phyloP scores from a whole-genome alignment of 2,888 invertebrate species.

The Anticlea derivata region DNA sequence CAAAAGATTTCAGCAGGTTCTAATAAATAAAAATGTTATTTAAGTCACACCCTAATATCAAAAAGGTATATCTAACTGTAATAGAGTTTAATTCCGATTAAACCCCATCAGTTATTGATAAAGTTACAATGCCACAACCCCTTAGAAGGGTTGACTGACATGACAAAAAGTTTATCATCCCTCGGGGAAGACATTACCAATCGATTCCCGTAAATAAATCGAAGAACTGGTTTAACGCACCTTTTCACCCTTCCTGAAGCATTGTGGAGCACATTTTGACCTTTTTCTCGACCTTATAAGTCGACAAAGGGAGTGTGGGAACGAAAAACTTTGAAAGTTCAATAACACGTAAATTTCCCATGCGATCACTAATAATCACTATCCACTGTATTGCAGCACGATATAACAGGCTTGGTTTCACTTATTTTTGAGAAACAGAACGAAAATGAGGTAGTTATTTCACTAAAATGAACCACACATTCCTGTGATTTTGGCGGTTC shows the following conservation, averaged over 20 bases:
- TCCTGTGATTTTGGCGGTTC: slow-evolving; percentile 22
- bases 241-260: slow-evolving; percentile 26
- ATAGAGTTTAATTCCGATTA: slow-evolving; percentile 20
- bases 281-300: slow-evolving; percentile 26
- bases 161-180: slow-evolving; percentile 33
- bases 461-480: slow-evolving; percentile 13
- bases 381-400: slow-evolving; percentile 10
- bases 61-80: slow-evolving; percentile 16
- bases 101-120: slow-evolving; percentile 18
- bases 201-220: slow-evolving; percentile 35
- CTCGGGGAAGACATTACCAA: slow-evolving; percentile 29
- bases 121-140: slow-evolving; percentile 28
- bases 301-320: slow-evolving; percentile 32
- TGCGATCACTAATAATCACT: slow-evolving; percentile 22
- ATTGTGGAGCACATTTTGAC: slow-evolving; percentile 34
- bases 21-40: slow-evolving; percentile 8
- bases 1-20: background rate
- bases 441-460: slow-evolving; percentile 4
- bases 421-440: slow-evolving; percentile 15
- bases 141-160: slow-evolving; percentile 20
- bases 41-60: slow-evolving; percentile 13
- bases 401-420: slow-evolving; percentile 17
- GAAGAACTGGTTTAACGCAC: slow-evolving; percentile 36
- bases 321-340: slow-evolving; percentile 19
- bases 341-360: slow-evolving; percentile 21